Percentiles rank a stretch among this genome's conserved stretches.
These are phyloP conservation scores for Polymixis flavicincta DNA, from an alignment of 2,888 invertebrate genomes.

Conservation along the genomic window DNA sequence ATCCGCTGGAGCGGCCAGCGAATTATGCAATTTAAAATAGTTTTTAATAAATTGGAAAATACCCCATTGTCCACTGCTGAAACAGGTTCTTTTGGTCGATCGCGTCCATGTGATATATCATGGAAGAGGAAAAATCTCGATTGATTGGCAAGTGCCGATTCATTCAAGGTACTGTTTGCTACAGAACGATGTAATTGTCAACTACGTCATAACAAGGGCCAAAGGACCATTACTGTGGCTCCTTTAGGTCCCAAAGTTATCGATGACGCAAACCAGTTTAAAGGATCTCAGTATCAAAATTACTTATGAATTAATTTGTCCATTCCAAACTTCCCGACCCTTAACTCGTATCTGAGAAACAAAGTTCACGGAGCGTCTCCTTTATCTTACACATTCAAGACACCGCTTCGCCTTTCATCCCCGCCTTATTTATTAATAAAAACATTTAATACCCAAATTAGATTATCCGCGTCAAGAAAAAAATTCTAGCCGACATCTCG, in stretches of 20 bases:
- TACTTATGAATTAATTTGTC: conserved; percentile 48
- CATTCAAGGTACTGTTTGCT: background rate
- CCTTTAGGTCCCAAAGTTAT: conserved; percentile 38
- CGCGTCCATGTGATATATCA: background rate
- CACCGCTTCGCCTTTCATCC: conserved; percentile 62
- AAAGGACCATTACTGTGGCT: conserved; percentile 14
- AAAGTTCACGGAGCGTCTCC: conserved; percentile 46
- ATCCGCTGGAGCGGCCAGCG: accelerated
- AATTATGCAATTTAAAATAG: too few species aligned
- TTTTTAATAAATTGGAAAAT: too few species aligned
- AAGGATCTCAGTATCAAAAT: conserved; percentile 30
- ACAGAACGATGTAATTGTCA: conserved; percentile 18
- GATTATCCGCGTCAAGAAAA: conserved; percentile 71
- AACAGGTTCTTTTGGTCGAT: background rate
- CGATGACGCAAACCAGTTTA: conserved; percentile 43
- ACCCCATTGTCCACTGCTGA: background rate
- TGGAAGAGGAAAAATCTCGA: background rate
- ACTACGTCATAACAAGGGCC: conserved; percentile 13
- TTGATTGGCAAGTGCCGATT: background rate
- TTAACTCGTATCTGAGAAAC: conserved; percentile 27
- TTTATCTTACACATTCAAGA: conserved; percentile 65
- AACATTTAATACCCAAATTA: conserved; percentile 72
- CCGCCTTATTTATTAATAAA: conserved; percentile 75
- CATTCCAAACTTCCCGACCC: conserved; percentile 42
- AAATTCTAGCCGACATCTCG: conserved; percentile 66